These are phyloP conservation scores for Drosophila lutescens DNA, from an alignment of 2,888 invertebrate species.

Conservation along the genomic window DNA sequence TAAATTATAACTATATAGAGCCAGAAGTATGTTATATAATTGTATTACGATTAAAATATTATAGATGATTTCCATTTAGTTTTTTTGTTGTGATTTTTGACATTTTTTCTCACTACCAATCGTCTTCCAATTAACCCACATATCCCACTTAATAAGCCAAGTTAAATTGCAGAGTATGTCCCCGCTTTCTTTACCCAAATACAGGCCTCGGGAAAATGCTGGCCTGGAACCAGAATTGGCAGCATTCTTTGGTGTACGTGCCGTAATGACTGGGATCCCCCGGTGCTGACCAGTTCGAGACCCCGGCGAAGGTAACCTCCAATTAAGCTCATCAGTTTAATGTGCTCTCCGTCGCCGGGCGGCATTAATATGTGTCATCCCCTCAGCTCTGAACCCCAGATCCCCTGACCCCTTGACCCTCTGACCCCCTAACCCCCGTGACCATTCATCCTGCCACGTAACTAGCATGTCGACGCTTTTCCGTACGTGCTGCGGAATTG, in stretches of 20 bases:
- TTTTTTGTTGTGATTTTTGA: no score
- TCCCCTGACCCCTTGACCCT: conserved; percentile 5
- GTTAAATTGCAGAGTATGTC: conserved; percentile 9
- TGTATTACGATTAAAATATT: no score
- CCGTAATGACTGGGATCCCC: conserved; percentile 47
- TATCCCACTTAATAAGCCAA: not conserved
- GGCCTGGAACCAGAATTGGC: conserved; percentile 25
- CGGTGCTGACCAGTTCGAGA: conserved; percentile 27
- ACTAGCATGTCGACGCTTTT: conserved; percentile 67
- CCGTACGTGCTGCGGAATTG: conserved; percentile 66
- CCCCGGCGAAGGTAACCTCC: conserved; percentile 68
- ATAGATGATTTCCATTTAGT: no score
- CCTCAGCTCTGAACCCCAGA: conserved; percentile 3
- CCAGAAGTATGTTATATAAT: no score
- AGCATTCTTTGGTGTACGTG: conserved; percentile 50
- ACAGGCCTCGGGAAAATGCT: not conserved
- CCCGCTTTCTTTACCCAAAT: not conserved
- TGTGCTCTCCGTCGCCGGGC: conserved; percentile 67
- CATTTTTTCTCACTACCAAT: not conserved
- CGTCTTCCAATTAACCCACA: not conserved
- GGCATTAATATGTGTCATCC: conserved; percentile 75
- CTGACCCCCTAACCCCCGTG: conserved; percentile 13
- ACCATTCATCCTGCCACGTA: conserved; percentile 52
- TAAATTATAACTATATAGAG: not conserved
- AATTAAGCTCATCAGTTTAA: conserved; percentile 80